These are phyloP conservation scores for Pelvicachromis taeniatus DNA, from an alignment of 2,113 vertebrate genomes.

Conservation along the genomic window DNA sequence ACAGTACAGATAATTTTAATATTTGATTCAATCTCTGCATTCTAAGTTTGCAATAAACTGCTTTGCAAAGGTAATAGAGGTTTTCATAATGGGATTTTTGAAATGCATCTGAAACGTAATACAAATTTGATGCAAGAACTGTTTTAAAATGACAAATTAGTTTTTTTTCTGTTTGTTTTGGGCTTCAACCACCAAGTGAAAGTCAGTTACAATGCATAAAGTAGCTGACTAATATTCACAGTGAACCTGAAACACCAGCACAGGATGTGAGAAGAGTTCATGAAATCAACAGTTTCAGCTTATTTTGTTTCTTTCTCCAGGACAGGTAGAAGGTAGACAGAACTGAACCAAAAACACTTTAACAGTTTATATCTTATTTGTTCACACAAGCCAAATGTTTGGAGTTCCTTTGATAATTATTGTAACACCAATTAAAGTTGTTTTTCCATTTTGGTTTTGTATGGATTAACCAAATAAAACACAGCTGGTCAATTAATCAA, in stretches of 20 bases:
- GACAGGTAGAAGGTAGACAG: background rate
- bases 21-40: background rate
- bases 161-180: background rate
- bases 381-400: background rate
- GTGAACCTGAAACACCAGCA: background rate
- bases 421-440: background rate
- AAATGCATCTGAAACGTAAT: background rate
- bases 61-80: background rate
- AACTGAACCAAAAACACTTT: background rate
- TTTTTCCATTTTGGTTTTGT: background rate
- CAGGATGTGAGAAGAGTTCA: background rate
- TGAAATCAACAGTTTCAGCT: background rate
- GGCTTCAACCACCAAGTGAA: background rate
- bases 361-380: background rate
- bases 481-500: background rate
- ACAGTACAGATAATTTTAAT: background rate
- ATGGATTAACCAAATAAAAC: background rate
- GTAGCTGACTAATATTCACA: background rate
- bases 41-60: background rate
- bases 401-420: background rate
- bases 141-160: background rate
- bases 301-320: background rate
- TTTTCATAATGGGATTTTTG: background rate
- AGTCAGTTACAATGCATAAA: background rate
- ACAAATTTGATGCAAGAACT: background rate